Evolutionary conservation across 2,797 vertebrate species (phyloP).

Genomic region (Alca torda): DNA sequence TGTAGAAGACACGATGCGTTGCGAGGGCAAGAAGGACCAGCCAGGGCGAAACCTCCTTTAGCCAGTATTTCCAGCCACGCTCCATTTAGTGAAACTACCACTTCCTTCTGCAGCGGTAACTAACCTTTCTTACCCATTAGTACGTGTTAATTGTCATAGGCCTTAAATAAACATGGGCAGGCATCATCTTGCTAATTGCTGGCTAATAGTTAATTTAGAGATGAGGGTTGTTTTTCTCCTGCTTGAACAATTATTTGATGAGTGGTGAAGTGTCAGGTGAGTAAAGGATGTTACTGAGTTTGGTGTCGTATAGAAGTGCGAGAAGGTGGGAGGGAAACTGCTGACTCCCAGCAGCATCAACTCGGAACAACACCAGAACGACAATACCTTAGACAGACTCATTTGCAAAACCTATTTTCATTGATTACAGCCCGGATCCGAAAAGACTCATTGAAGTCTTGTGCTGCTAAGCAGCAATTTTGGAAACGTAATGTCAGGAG

Average conservation of each 20-base stretch:
- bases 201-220: neutral
- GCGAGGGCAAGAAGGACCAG: neutral
- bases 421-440: neutral
- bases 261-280: neutral
- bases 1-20: neutral
- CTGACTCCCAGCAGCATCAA: neutral
- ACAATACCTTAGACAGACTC: neutral
- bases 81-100: neutral
- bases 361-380: neutral
- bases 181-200: neutral
- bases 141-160: neutral
- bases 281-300: neutral
- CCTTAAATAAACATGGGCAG: neutral
- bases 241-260: neutral
- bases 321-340: neutral
- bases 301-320: neutral
- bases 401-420: neutral
- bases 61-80: neutral
- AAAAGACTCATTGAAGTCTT: neutral
- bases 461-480: neutral
- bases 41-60: neutral
- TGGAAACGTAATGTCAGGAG: neutral
- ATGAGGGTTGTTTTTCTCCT: neutral
- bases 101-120: neutral
- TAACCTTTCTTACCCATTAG: neutral